phyloP scores from a whole-genome alignment of 2,888 invertebrate genomes.

The Aphodius granarius region DNA sequence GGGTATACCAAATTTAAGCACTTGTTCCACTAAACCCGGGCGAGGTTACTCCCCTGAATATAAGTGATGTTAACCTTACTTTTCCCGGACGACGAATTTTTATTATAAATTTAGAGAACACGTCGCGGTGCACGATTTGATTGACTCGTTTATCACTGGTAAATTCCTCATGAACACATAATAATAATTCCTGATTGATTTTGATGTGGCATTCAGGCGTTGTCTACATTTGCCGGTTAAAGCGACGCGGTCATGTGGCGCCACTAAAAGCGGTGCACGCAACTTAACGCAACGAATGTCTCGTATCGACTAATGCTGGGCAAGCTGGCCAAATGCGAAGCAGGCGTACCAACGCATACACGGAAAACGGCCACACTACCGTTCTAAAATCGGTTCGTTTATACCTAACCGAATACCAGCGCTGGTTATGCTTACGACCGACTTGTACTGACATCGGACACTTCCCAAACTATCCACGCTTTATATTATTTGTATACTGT shows the following conservation, averaged over 20 bases:
- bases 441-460: background rate
- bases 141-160: background rate
- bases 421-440: background rate
- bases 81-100: background rate
- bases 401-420: background rate
- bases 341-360: background rate
- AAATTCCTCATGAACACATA: background rate
- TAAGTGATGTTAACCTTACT: background rate
- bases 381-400: background rate
- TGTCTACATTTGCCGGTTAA: background rate
- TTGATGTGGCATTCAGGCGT: background rate
- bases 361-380: background rate
- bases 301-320: background rate
- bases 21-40: background rate
- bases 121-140: background rate
- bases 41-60: background rate
- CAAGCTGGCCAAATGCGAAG: background rate
- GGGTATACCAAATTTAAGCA: too few species aligned
- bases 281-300: background rate
- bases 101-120: background rate
- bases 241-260: background rate
- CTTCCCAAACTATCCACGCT: background rate
- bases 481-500: background rate
- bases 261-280: background rate
- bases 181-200: background rate